Evolutionary conservation across 2,888 invertebrate genomes (phyloP), one percentile per base, ranked within the genome.

Genomic region (Antheraea yamamai): DNA sequence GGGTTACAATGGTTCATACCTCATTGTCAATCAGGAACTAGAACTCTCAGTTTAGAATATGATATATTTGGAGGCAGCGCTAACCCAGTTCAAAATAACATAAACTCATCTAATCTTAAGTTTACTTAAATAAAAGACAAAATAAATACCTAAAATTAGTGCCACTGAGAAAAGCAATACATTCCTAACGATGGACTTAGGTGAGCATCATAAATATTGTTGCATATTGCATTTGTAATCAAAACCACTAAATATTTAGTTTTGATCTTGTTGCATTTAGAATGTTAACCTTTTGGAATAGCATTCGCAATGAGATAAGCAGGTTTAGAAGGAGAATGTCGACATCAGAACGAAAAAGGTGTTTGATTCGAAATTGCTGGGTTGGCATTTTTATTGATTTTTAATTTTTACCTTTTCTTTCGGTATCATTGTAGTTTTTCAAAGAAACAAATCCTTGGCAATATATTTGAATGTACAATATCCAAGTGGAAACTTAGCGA

Each of bases 311-410:
- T 61, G 23, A 23, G 23, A 23, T 66, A 66, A 66, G 64, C 30
- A 30, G 30, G 64, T 30, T 66, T 66, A 30, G 64, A 66, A 66
- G 26, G 26, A 66, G 64, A 66, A 66, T 30, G 64, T 66, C 64
- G 64, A 30, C 12, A 30, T 66, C 30, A 26, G 26, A 66, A 30
- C 30, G 18, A 16, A 66, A 30, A 20, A 66, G 30, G 14, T 14
- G 30, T 16, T 66, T 66, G 12, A 16, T 66, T 14, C 64, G 4
- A 30, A 66, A 30, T 30, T 26, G 26, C 26, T 64, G 26, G 26
- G 16, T 26, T 66, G 16, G 1, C 16, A 26, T 26, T 23, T 66
- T 66, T 66, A 66, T 66, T 1, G 8, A 16, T 26, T 26, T 26
- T 66, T 66, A 30, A 30, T 7, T 30, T 20, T 66, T 23, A 23